Evolutionary conservation across 2,797 vertebrate genomes (phyloP).

Genomic region (Myotis pilosus): DNA sequence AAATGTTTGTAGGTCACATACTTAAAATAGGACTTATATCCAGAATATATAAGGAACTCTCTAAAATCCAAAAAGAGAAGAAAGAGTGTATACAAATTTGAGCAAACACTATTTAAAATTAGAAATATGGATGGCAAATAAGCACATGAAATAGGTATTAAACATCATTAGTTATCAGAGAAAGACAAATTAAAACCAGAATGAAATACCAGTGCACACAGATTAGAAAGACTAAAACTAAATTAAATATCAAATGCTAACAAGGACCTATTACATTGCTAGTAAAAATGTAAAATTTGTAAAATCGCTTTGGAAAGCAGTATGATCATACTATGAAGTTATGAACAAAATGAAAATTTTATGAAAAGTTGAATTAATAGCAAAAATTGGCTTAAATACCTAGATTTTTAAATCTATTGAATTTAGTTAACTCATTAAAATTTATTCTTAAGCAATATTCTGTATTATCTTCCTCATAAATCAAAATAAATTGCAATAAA

Average conservation of each 20-base stretch:
- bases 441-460: not conserved
- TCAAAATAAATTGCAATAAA: not conserved
- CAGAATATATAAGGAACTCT: not conserved
- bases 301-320: not conserved
- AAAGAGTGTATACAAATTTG: not conserved
- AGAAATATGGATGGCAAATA: not conserved
- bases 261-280: not conserved
- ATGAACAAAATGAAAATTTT: not conserved
- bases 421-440: not conserved
- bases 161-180: not conserved
- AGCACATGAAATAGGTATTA: not conserved
- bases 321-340: not conserved
- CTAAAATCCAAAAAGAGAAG: not conserved
- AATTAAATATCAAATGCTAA: not conserved
- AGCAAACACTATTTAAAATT: not conserved
- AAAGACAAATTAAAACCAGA: not conserved
- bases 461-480: not conserved
- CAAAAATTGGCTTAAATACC: not conserved
- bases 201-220: not conserved
- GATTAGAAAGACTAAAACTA: not conserved
- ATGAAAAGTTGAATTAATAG: not conserved
- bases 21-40: not conserved
- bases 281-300: not conserved
- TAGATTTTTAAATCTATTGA: not conserved
- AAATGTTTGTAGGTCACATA: not conserved